Conservation (phyloP, 2,113 vertebrate genomes). For the Fulmarus glacialis region DNA sequence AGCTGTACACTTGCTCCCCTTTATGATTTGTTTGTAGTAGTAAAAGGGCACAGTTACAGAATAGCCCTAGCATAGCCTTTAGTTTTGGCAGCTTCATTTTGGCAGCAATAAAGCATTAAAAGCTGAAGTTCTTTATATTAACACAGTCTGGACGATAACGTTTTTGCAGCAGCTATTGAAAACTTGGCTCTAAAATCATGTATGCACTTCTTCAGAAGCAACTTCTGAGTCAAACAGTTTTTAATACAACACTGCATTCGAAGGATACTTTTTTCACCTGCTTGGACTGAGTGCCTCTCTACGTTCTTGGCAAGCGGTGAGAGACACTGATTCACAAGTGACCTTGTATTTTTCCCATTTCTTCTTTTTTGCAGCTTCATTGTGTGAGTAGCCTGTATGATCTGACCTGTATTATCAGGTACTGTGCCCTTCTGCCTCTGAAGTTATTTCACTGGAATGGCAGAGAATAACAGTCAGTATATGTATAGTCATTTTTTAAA, state of each 20-base stretch:
- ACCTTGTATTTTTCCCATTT: not conserved
- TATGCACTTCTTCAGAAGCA: not conserved
- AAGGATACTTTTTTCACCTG: not conserved
- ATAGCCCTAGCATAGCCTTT: not conserved
- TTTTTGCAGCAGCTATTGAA: constrained; percentile 7
- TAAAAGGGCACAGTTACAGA: not conserved
- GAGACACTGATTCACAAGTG: not conserved
- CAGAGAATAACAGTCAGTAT: not conserved
- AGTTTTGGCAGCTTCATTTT: constrained; percentile 12
- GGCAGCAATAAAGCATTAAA: not conserved
- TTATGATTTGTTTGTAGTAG: not conserved
- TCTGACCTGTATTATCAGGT: not conserved
- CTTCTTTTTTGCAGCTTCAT: not conserved
- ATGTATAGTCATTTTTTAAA: not conserved
- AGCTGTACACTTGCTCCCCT: not conserved
- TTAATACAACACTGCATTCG: not conserved
- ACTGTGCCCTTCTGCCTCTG: not conserved
- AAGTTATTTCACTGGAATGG: not conserved
- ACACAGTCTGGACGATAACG: not conserved
- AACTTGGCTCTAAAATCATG: not conserved
- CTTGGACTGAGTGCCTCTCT: not conserved
- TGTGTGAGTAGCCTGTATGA: not conserved
- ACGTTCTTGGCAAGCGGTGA: not conserved
- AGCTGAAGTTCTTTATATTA: not conserved
- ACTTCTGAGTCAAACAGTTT: not conserved